phyloP scores from a whole-genome alignment of 2,888 invertebrate genomes.

The Danaus chrysippus region DNA sequence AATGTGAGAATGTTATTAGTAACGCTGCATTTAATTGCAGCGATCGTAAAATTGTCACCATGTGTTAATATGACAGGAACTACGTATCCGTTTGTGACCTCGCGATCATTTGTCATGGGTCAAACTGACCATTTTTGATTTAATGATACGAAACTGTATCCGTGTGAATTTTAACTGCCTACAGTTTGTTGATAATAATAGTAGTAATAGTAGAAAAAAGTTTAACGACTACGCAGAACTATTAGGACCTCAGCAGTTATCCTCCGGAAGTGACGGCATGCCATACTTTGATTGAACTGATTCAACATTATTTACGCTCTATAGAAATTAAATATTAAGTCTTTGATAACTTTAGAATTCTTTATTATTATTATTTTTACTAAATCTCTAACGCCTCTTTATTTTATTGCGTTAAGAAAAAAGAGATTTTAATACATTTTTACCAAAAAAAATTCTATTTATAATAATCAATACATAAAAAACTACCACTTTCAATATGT shows the following conservation, averaged over 20 bases:
- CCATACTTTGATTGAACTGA: background rate
- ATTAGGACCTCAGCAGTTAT: background rate
- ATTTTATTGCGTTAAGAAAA: too few relatives aligned
- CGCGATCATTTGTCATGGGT: slow-evolving; percentile 42
- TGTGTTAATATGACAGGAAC: slow-evolving; percentile 45
- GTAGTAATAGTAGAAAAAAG: background rate
- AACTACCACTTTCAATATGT: too few relatives aligned
- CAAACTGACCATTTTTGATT: slow-evolving; percentile 47
- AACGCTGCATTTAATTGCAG: background rate
- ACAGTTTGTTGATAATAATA: slow-evolving; percentile 38
- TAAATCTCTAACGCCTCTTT: too few relatives aligned
- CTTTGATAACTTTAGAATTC: too few relatives aligned
- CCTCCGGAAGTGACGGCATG: background rate
- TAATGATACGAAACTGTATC: slow-evolving; percentile 45
- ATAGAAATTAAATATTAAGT: too few relatives aligned
- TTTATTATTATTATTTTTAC: too few relatives aligned
- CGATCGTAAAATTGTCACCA: slow-evolving; percentile 18
- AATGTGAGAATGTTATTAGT: background rate
- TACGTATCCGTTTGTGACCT: slow-evolving; percentile 55
- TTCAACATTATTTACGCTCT: background rate
- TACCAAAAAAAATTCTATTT: too few relatives aligned
- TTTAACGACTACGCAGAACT: background rate
- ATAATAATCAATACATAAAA: too few relatives aligned
- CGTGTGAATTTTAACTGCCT: slow-evolving; percentile 47
- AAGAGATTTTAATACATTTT: too few relatives aligned